These are phyloP conservation scores for Gastrophysa polygoni DNA, from an alignment of 2,888 invertebrate species.

Conservation along the genomic window DNA sequence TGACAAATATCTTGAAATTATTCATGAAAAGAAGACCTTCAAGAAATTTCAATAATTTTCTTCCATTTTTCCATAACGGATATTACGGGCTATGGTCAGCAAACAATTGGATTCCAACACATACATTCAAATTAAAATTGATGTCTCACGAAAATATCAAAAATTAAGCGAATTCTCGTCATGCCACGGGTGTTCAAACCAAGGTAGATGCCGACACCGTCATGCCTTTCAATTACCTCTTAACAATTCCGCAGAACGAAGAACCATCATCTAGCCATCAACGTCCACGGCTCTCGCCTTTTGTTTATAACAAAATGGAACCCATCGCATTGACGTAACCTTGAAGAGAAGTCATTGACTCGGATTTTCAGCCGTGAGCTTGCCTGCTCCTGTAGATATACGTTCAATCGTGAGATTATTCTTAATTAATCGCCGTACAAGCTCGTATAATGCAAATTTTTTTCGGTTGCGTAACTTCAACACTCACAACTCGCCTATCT, in stretches of 20 bases:
- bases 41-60: too few species aligned
- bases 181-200: too few species aligned
- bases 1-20: too few species aligned
- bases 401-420: conserved; percentile 35
- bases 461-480: conserved; percentile 30
- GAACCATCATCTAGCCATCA: conserved; percentile 13
- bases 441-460: conserved; percentile 33
- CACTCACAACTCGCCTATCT: conserved; percentile 26
- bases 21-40: too few species aligned
- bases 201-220: too few species aligned
- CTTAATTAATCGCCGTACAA: conserved; percentile 31
- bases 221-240: background rate
- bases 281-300: conserved; percentile 18
- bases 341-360: conserved; percentile 29
- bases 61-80: too few species aligned
- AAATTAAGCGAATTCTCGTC: too few species aligned
- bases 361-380: conserved; percentile 30
- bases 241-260: background rate
- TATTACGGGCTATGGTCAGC: too few species aligned
- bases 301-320: conserved; percentile 29
- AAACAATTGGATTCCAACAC: too few species aligned
- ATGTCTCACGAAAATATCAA: too few species aligned
- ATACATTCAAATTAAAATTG: too few species aligned
- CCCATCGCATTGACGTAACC: conserved; percentile 23
- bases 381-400: conserved; percentile 33